Evolutionary conservation across 2,888 invertebrate genomes (phyloP), one percentile per base, ranked within the genome.

Genomic region (Dusona sp.): DNA sequence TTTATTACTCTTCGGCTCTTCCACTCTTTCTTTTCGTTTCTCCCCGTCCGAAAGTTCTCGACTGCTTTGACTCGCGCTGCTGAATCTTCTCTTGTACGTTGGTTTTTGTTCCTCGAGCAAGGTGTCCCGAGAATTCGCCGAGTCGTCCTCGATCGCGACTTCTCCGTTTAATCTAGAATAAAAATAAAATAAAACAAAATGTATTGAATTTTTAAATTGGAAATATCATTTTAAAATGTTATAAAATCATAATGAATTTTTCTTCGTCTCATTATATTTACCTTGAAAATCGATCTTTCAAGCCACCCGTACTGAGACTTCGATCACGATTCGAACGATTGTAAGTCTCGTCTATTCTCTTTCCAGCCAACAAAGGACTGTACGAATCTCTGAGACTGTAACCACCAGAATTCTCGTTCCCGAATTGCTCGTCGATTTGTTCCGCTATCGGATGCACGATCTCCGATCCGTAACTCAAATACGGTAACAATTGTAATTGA

Each of bases 401-500:
- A 74, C 92, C 92, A 54, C 90, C 91, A 48, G 92, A 90, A 89
- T 91, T 92, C 90, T 95, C 92, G 89, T 92, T 91, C 84, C 93
- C 89, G 88, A 93, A 92, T 93, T 95, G 97, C 93, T 98, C 97
- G 91, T 97, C 98, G 0, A 97, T 96, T 92, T 97, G 97, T 94
- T 98, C 98, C 0, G 97, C 97, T 89, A 98, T 98, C 4, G 98
- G 97, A 93, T 98, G 97, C 1, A 97, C 96, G 83, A 97, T 97
- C 94, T 97, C 97, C 1, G 97, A 97, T 19, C 97, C 97, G 89
- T 96, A 96, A 54, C 95, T 96, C 84, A 96, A 91, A 89, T 93
- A 93, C 72, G 93, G 93, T 88, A 94, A 89, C 87, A 94, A 88
- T 83, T 94, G 93, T 45, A 94, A 88, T 87, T 93, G 94, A 87